Evolutionary conservation across 1,140 invertebrate genomes (phyloP).

Genomic region (Hormaphis cornu): DNA sequence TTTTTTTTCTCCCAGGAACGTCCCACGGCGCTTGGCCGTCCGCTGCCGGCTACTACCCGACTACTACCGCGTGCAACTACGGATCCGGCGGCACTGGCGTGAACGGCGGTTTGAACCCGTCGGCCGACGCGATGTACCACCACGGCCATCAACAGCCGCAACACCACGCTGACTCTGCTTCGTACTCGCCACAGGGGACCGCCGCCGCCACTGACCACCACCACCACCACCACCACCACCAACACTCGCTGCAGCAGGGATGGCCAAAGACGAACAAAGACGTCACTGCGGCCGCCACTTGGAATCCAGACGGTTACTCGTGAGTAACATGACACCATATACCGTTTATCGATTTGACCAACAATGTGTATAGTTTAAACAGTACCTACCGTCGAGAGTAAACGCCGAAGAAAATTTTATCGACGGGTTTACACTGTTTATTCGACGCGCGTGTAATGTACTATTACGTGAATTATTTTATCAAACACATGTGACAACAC

Average conservation of each 20-base stretch:
- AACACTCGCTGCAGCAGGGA: conserved; percentile 9
- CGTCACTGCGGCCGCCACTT: not conserved
- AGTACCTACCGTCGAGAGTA: too few relatives aligned
- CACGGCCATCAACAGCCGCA: not conserved
- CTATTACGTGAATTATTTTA: too few relatives aligned
- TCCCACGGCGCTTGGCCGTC: conserved; percentile 2
- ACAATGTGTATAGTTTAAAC: too few relatives aligned
- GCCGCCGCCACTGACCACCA: not conserved
- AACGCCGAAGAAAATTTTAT: too few relatives aligned
- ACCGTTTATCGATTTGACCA: too few relatives aligned
- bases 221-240: not conserved
- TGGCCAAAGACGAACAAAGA: conserved; percentile 16
- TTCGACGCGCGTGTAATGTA: too few relatives aligned
- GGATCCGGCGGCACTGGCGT: not conserved
- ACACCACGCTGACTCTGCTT: not conserved
- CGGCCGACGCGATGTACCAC: conserved; percentile 5
- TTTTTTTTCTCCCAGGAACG: not conserved
- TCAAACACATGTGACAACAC: too few relatives aligned
- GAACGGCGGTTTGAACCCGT: not conserved
- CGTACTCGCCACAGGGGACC: not conserved
- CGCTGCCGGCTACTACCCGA: not conserved
- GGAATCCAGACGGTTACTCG: conserved; percentile 18
- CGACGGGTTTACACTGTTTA: too few relatives aligned
- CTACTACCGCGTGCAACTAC: not conserved
- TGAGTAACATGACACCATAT: not conserved